Evolutionary conservation across 1,140 invertebrate genomes (phyloP), one percentile per base, ranked within the genome.

Genomic region (Copidosoma floridanum): DNA sequence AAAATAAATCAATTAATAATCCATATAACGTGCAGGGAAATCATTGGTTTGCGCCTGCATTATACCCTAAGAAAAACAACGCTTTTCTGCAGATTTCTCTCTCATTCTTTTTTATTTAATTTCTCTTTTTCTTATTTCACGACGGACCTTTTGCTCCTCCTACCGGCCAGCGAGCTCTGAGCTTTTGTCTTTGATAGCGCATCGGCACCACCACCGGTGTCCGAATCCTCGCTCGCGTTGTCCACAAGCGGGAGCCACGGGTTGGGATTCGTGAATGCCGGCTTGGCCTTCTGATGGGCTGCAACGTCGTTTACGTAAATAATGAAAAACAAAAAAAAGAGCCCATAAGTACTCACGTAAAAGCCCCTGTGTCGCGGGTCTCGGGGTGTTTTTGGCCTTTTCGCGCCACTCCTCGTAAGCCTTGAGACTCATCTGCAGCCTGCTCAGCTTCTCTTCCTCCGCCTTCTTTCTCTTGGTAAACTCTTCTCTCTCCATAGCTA

Each of bases 281-380:
- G 77, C 40, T 70, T 78, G 1, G 72, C 76, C 53, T 69, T 71
- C 23, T 79, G 72, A 66, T 78, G 74, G 51, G 77, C 77, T 79
- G 46, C 10, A 69, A 65, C 35, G 16, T 63, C 18, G 32, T 35
- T 40, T 29, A 14, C 27, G 38, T 14, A 21, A 29, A 47, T 32
- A 14, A 16, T 29, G n/a, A n/a, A n/a, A n/a, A n/a, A n/a, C n/a
- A n/a, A n/a, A n/a, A n/a, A n/a, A n/a, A n/a, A n/a, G n/a, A n/a
- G n/a, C n/a, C n/a, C n/a, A n/a, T n/a, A n/a, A n/a, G n/a, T n/a
- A 77, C 75, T 69, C 64, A 80, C 78, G 74, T 29, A 80, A 57
- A 40, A 80, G 62, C 60, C 78, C 72, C 65, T 80, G 78, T 0
- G 78, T 80, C 1, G 76, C 72, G 2, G 78, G 78, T 52, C 66